Conservation (phyloP, 2,888 invertebrate species). For the Anorthoa munda region DNA sequence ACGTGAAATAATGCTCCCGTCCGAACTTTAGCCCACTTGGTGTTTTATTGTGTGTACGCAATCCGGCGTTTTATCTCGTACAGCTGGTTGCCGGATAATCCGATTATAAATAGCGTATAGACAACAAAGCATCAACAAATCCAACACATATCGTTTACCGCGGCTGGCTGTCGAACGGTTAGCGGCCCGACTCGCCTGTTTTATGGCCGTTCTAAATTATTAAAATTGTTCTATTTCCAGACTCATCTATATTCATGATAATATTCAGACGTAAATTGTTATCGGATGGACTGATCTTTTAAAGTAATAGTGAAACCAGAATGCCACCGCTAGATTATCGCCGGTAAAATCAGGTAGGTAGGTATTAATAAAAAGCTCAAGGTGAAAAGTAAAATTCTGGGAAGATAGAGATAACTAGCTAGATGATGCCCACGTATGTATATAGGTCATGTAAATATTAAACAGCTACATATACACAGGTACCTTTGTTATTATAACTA, state of each 20-base stretch:
- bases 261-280: conserved; percentile 41
- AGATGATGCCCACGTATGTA: conserved; percentile 9
- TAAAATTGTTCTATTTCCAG: conserved; percentile 71
- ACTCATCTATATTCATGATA: conserved; percentile 40
- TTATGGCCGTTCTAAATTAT: conserved; percentile 69
- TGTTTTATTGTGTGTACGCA: conserved; percentile 85
- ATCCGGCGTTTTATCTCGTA: conserved; percentile 84
- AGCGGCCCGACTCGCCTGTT: conserved; percentile 59
- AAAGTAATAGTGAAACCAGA: conserved; percentile 33
- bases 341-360: conserved; percentile 26
- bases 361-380: conserved; percentile 49
- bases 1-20: conserved; percentile 83
- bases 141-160: conserved; percentile 68
- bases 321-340: conserved; percentile 33
- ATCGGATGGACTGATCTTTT: conserved; percentile 43
- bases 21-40: conserved; percentile 81
- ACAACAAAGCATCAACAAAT: conserved; percentile 82
- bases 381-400: conserved; percentile 42
- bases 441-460: conserved; percentile 42
- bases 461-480: conserved; percentile 27
- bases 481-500: conserved; percentile 7
- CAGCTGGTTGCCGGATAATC: conserved; percentile 88
- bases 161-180: conserved; percentile 69
- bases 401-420: conserved; percentile 24
- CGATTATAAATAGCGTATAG: conserved; percentile 86